A percentile compares a stretch with the other conserved stretches of the same genome.
Conservation (phyloP, 2,797 vertebrate genomes). For the Rhinella marina region DNA sequence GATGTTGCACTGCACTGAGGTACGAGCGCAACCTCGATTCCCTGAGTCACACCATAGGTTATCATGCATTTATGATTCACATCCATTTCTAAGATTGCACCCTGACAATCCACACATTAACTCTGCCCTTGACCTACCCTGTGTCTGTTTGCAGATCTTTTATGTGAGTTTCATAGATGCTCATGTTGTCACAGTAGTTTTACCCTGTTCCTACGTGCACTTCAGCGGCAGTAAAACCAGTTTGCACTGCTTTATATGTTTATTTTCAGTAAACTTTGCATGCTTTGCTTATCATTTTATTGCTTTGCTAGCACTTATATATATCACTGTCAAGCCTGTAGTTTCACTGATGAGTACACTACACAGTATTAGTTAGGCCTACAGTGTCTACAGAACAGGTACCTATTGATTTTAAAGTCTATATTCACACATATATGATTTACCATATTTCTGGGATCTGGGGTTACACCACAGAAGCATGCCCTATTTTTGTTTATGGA, state of each 20-base stretch:
- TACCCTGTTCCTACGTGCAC: constrained; percentile 10
- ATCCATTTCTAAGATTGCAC: neutral
- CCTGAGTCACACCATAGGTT: neutral
- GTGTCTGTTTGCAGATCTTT: constrained; percentile 22
- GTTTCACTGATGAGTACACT: neutral
- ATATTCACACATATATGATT: too few species aligned
- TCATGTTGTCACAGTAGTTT: neutral
- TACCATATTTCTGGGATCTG: too few species aligned
- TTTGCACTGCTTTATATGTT: neutral
- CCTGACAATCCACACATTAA: neutral
- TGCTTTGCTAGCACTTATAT: constrained; percentile 21
- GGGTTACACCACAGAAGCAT: too few species aligned
- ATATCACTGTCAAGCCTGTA: neutral
- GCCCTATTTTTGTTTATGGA: too few species aligned
- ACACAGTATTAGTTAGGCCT: neutral
- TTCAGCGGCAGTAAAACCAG: constrained; percentile 1
- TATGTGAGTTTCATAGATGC: neutral
- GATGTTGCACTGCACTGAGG: neutral
- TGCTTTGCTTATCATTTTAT: constrained; percentile 14
- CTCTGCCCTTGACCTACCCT: constrained; percentile 13
- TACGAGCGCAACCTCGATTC: neutral
- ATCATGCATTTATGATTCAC: neutral
- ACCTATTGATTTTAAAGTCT: too few species aligned
- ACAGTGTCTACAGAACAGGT: too few species aligned
- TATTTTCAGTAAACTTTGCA: constrained; percentile 11